Percentiles rank a stretch among this genome's conserved stretches.
Conservation (phyloP, 2,113 vertebrate species). For the Progne subis region DNA sequence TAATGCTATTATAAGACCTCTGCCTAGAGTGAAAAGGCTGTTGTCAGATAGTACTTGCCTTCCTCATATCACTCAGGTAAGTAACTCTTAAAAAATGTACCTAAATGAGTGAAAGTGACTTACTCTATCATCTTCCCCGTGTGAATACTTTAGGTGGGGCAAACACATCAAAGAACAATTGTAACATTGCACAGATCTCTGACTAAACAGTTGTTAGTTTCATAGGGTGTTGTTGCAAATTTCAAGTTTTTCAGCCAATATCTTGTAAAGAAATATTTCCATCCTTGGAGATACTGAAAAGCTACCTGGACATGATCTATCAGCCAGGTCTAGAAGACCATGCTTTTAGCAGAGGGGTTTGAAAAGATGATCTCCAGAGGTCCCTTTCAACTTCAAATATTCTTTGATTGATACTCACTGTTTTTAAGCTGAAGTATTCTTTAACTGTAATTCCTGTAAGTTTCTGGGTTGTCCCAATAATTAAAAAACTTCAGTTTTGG, state of each 20-base stretch:
- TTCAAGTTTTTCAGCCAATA: not conserved
- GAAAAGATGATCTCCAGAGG: not conserved
- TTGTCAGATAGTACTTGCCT: slow-evolving; percentile 93
- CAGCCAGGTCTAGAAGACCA: not conserved
- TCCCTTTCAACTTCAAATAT: not conserved
- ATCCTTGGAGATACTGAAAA: not conserved
- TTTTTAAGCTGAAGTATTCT: not conserved
- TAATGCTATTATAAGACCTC: slow-evolving; percentile 95
- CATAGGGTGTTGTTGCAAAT: not conserved
- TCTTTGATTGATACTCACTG: not conserved
- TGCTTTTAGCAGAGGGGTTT: not conserved
- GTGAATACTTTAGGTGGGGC: not conserved
- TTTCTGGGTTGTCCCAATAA: not conserved
- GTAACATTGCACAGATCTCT: not conserved
- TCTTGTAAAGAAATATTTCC: not conserved
- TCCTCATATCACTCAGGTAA: slow-evolving; percentile 96
- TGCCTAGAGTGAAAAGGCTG: slow-evolving; percentile 93
- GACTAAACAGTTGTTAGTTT: not conserved
- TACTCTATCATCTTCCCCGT: fast-evolving
- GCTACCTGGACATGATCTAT: not conserved
- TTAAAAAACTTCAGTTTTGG: not conserved
- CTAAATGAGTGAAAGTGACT: not conserved
- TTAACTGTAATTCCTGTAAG: not conserved
- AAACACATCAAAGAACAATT: not conserved
- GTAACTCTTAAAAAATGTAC: not conserved